These are phyloP conservation scores for Arion vulgaris DNA, from an alignment of 1,140 invertebrate genomes.

Conservation along the genomic window DNA sequence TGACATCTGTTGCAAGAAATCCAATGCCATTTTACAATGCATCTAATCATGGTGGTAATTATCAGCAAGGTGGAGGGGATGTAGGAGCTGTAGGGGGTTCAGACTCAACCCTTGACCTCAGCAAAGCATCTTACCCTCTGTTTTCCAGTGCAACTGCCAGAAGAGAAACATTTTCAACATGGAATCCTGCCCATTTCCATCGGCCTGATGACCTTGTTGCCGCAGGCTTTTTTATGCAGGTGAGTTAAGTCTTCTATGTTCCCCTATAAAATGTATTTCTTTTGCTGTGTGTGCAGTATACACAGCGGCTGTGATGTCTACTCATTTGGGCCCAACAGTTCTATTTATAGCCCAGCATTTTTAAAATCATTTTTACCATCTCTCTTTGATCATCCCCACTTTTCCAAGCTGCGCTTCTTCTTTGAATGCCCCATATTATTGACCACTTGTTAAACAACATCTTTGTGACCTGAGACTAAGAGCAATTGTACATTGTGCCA, in stretches of 20 bases:
- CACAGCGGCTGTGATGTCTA: neutral
- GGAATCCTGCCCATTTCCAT: conserved; percentile 13
- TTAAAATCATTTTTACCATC: no score
- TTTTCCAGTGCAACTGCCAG: neutral
- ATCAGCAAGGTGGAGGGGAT: neutral
- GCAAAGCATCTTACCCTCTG: conserved; percentile 20
- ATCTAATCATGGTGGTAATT: neutral
- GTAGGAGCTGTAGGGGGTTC: conserved; percentile 2
- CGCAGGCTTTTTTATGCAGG: conserved; percentile 19
- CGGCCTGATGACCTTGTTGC: conserved; percentile 21
- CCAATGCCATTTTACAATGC: neutral
- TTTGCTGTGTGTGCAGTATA: neutral
- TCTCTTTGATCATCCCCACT: no score
- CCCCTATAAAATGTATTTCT: no score
- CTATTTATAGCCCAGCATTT: no score
- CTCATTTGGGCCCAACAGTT: neutral
- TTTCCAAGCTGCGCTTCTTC: no score
- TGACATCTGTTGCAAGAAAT: conserved; percentile 7
- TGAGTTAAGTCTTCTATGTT: no score
- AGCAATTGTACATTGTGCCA: no score
- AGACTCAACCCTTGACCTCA: conserved; percentile 4
- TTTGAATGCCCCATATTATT: neutral
- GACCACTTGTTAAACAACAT: no score
- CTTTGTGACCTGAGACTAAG: no score
- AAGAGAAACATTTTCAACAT: neutral